phyloP scores from a whole-genome alignment of 1,140 invertebrate genomes.

The Xylocopa sonorina region DNA sequence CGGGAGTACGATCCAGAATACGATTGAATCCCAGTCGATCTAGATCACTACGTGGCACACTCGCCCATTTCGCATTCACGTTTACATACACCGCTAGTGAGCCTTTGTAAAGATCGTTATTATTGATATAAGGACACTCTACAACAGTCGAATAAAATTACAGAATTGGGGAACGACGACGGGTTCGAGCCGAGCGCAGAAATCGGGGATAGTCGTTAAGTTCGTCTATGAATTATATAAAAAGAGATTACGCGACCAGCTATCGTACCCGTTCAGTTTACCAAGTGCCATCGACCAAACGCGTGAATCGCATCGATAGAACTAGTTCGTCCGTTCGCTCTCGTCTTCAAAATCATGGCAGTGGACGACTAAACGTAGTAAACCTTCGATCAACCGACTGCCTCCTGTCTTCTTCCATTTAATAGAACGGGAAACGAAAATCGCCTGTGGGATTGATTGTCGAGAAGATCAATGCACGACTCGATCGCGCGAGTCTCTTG shows the following conservation, averaged over 20 bases:
- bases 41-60: not conserved
- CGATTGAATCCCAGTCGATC: too few species aligned
- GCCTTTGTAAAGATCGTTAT: conserved; percentile 39
- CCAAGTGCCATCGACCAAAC: not conserved
- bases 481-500: conserved; percentile 16
- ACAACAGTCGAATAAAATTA: conserved; percentile 31
- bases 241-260: not conserved
- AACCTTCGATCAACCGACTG: not conserved
- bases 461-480: conserved; percentile 42
- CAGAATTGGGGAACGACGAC: conserved; percentile 34
- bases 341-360: conserved; percentile 15
- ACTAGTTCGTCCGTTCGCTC: not conserved
- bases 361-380: conserved; percentile 10
- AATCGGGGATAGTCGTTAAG: not conserved
- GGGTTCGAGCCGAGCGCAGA: not conserved
- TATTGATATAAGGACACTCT: conserved; percentile 31
- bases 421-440: conserved; percentile 5
- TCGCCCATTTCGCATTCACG: not conserved
- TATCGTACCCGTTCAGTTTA: not conserved
- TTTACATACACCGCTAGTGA: not conserved
- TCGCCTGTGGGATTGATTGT: conserved; percentile 54
- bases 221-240: not conserved
- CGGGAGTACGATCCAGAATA: too few species aligned
- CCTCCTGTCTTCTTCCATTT: not conserved
- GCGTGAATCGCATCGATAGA: not conserved